These are phyloP conservation scores for Drymonia ruficornis DNA, from an alignment of 2,888 invertebrate genomes.

Conservation along the genomic window DNA sequence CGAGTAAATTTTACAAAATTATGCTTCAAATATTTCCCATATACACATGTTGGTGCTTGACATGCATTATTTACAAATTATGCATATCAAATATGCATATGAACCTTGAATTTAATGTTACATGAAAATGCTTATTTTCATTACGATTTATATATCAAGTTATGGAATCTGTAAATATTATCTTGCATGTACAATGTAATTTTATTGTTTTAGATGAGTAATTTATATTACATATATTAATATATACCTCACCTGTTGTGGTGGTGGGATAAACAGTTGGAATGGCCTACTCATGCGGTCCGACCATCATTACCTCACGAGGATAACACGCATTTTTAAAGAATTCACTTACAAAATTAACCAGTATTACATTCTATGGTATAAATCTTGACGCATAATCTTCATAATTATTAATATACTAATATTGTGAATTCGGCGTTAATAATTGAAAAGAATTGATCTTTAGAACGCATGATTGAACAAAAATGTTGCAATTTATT, in stretches of 20 bases:
- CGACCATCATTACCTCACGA: slow-evolving; percentile 36
- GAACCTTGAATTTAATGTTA: slow-evolving; percentile 57
- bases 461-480: slow-evolving; percentile 6
- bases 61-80: slow-evolving; percentile 53
- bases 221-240: slow-evolving; percentile 48
- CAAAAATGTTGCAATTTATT: slow-evolving; percentile 20
- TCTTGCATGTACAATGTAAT: slow-evolving; percentile 60
- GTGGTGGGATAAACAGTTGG: slow-evolving; percentile 41
- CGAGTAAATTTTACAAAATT: slow-evolving; percentile 33
- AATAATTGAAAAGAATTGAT: background rate
- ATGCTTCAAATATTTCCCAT: slow-evolving; percentile 56
- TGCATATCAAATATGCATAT: slow-evolving; percentile 67
- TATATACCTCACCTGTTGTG: slow-evolving; percentile 46
- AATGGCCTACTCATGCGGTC: slow-evolving; percentile 54
- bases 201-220: slow-evolving; percentile 52
- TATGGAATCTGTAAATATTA: slow-evolving; percentile 64
- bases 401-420: slow-evolving; percentile 4
- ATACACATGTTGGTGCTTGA: slow-evolving; percentile 68
- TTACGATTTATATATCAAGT: slow-evolving; percentile 47
- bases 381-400: slow-evolving; percentile 16
- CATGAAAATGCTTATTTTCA: slow-evolving; percentile 57
- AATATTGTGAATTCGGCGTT: background rate
- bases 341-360: slow-evolving; percentile 52
- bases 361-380: slow-evolving; percentile 52
- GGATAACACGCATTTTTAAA: slow-evolving; percentile 43